Evolutionary conservation across 2,113 vertebrate genomes (phyloP), one percentile per base, ranked within the genome.

Genomic region (Nesoenas mayeri): DNA sequence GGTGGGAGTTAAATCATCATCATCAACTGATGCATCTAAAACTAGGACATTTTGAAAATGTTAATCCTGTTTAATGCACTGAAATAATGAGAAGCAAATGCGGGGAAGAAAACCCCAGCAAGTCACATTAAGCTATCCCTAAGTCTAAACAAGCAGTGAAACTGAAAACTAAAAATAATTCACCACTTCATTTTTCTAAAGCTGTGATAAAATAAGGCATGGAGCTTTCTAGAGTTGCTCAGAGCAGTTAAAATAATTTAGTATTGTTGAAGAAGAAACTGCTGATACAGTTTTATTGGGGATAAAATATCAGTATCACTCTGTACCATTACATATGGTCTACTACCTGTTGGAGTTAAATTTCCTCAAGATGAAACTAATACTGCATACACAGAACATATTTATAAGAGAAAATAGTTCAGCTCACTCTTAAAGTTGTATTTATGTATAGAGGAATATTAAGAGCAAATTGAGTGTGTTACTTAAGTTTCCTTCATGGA

Each of bases 11-110:
- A 90, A 96, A 92, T 72, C 67, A 90, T 73, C 44, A n/a, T 21
- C 0, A 0, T 79, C 64, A 78, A 88, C 47, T 54, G 67, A 92
- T 60, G 56, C 19, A 84, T 88, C 64, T 72, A 78, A 86, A 95
- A 74, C 11, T 64, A 80, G 42, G 60, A 84, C 8, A 51, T 89
- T 91, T 64, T 1, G 75, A 89, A 95, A 84, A 92, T 12, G 29
- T 71, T 92, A 64, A 79, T n/a, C 24, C 79, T 40, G 28, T 61
- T 86, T 70, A 64, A 73, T 51, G 83, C 61, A 79, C 29, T 73
- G 22, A 92, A 88, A 81, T 90, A 91, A 85, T 29, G 31, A 75
- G 82, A 95, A 95, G 65, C 20, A 80, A 92, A 92, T 17, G 12
- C 4, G 17, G 31, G 3, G 34, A 1, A 36, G 32, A 50, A 77